phyloP scores from a whole-genome alignment of 1,140 invertebrate species.

The Sycophaga agraensis region DNA sequence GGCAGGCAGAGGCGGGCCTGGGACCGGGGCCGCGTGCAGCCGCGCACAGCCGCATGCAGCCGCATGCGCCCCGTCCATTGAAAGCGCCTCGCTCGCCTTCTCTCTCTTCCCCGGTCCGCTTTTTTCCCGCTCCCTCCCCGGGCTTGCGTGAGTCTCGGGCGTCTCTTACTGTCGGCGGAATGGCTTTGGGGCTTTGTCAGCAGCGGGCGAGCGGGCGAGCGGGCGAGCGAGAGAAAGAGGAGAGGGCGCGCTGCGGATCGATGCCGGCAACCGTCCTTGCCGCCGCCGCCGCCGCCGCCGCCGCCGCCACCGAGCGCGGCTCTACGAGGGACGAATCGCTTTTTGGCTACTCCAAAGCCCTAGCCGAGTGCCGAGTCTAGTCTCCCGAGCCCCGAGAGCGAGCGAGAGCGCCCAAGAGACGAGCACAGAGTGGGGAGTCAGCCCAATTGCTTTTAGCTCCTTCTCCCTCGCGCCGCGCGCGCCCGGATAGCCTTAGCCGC shows the following conservation, averaged over 20 bases:
- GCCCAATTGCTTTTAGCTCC: slow-evolving; percentile 9
- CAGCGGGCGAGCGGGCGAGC: not conserved
- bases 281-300: too few relatives aligned
- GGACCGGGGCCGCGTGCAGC: too few relatives aligned
- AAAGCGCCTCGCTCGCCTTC: not conserved
- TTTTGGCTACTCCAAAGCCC: slow-evolving; percentile 24
- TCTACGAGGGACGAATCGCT: slow-evolving; percentile 27
- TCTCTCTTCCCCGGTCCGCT: slow-evolving; percentile 2
- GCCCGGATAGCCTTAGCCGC: too few relatives aligned
- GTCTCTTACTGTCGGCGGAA: slow-evolving; percentile 22
- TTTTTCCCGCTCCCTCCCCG: not conserved
- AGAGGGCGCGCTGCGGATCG: not conserved
- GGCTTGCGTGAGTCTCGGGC: slow-evolving; percentile 17
- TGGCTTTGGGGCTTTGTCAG: slow-evolving; percentile 21
- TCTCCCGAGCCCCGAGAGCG: too few relatives aligned
- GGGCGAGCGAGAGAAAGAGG: not conserved
- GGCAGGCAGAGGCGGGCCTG: too few relatives aligned
- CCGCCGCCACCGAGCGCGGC: slow-evolving; percentile 18
- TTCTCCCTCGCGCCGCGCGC: slow-evolving; percentile 10
- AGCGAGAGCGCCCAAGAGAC: slow-evolving; percentile 18
- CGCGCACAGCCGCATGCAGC: too few relatives aligned
- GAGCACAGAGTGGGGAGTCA: not conserved
- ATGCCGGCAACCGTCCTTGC: slow-evolving; percentile 21
- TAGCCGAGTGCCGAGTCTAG: too few relatives aligned
- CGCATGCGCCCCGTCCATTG: too few relatives aligned